A percentile compares a stretch with the other conserved stretches of the same genome.
Evolutionary conservation across 2,113 vertebrate species (phyloP).

Genomic region (Lophotis ruficrista): DNA sequence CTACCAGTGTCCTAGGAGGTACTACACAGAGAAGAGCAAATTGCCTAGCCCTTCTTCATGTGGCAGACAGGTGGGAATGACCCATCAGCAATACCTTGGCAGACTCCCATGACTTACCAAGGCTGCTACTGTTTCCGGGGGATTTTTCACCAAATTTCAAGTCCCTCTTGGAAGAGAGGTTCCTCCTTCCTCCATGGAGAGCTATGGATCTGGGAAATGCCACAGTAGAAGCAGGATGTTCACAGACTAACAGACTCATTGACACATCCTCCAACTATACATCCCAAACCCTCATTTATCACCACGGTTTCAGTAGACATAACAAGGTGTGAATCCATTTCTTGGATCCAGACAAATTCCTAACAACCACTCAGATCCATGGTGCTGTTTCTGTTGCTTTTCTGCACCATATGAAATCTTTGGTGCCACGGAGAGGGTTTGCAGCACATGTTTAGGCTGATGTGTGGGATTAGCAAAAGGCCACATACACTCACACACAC

Average conservation of each 20-base stretch:
- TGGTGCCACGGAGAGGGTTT: accelerated
- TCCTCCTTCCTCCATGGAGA: background rate
- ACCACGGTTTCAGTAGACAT: background rate
- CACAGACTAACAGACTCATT: background rate
- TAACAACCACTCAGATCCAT: background rate
- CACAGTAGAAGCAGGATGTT: background rate
- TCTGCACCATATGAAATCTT: background rate
- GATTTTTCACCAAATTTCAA: background rate
- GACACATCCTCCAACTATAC: background rate
- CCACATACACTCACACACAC: background rate
- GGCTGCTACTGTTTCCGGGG: background rate
- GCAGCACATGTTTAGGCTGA: background rate
- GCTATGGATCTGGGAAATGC: background rate
- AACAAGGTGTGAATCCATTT: background rate
- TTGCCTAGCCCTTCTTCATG: background rate
- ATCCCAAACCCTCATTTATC: background rate
- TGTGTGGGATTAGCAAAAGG: background rate
- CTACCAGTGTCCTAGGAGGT: background rate
- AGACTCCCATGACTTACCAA: background rate
- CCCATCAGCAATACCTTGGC: background rate
- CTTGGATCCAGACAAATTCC: background rate
- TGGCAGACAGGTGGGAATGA: background rate
- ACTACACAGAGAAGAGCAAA: background rate
- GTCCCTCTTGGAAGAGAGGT: background rate
- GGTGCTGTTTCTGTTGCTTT: background rate